Evolutionary conservation across 2,888 invertebrate species (phyloP), one percentile per base, ranked within the genome.

Genomic region (Thymelicus acteon): DNA sequence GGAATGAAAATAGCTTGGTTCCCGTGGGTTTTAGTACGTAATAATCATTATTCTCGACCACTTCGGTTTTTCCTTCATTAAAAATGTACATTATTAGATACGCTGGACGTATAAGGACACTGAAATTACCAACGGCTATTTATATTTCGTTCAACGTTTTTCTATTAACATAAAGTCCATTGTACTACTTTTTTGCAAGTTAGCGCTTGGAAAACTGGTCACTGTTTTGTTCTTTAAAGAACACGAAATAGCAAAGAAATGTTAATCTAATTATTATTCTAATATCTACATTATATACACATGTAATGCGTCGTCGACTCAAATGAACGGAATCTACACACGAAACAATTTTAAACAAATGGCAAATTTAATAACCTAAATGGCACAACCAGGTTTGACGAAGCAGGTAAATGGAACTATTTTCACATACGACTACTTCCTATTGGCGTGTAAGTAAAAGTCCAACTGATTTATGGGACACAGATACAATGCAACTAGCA

Each of bases 11-110:
- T 48, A 57, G 13, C 54, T 62, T 6, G 13, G 57, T 57, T 69
- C 62, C 62, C 57, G 47, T 52, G 62, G 57, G 62, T 19, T 44
- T 44, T 57, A 62, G 57, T 48, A 39, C 62, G 48, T 62, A 39
- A 63, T 19, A 58, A 58, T 69, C 62, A 58, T 63, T 69, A 68
- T 68, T 68, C 54, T n/a, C 6, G n/a, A 54, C 47, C 62, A 31
- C 47, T 62, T 57, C 47, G 31, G 57, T 62, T 68, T 69, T 69
- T 63, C 62, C 54, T 57, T 69, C 68, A 63, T 69, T 63, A 57
- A 40, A 13, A 37, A 69, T 62, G 62, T 54, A 60, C 60, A 60
- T 60, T 31, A 68, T 54, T 31, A 62, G 54, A 68, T 37, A 31
- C 44, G 5, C 24, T n/a, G 40, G 8, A 47, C 65, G 24, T 66